Conservation (phyloP, 1,140 invertebrate species). For the Tetraneura akinire region DNA sequence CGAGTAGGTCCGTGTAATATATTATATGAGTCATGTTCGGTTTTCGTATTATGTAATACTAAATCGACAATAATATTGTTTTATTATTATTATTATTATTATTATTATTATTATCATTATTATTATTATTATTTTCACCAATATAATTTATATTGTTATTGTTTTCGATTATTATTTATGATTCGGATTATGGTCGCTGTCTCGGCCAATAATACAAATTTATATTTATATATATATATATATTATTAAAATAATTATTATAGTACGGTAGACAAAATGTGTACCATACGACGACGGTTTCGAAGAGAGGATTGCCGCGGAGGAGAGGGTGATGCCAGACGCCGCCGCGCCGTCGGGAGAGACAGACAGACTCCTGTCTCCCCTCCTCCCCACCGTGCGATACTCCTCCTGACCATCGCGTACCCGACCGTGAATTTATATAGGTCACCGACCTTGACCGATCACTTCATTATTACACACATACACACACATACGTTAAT, state of each 20-base stretch:
- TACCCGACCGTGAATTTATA: conserved; percentile 50
- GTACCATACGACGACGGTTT: neutral
- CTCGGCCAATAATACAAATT: neutral
- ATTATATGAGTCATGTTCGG: neutral
- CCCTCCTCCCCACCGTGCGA: neutral
- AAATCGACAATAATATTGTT: too few relatives aligned
- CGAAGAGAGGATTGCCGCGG: neutral
- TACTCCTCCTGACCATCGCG: neutral
- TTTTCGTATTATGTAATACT: neutral
- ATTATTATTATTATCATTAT: conserved; percentile 30
- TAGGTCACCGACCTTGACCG: conserved; percentile 51
- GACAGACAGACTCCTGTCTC: conserved; percentile 51
- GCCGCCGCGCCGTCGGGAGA: conserved; percentile 30
- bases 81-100: conserved; percentile 21
- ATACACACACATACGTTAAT: conserved; percentile 6
- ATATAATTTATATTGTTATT: conserved; percentile 8
- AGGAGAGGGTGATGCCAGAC: conserved; percentile 42
- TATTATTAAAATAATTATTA: too few relatives aligned
- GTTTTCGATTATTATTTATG: conserved; percentile 46
- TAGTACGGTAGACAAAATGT: neutral
- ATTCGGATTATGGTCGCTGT: conserved; percentile 34
- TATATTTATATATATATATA: too few relatives aligned
- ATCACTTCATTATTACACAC: conserved; percentile 51
- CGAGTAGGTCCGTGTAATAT: too few relatives aligned
- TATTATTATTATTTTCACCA: conserved; percentile 9